phyloP scores from a whole-genome alignment of 1,140 invertebrate genomes.

The Phortica variegata region DNA sequence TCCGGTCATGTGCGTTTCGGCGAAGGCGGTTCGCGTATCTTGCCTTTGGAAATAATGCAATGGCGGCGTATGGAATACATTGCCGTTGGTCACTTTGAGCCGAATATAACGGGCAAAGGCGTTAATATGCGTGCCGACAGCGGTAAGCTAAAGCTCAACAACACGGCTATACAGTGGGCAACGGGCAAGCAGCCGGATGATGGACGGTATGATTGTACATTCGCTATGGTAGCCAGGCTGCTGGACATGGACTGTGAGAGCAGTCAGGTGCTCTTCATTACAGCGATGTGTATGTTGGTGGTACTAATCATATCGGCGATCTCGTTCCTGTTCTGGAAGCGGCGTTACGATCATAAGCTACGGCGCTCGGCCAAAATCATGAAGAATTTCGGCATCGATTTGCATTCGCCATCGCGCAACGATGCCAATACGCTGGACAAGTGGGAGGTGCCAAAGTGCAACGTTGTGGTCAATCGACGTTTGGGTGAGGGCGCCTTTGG shows the following conservation, averaged over 20 bases:
- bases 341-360: conserved; percentile 74
- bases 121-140: conserved; percentile 34
- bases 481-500: conserved; percentile 89
- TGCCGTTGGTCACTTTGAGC: conserved; percentile 67
- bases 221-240: conserved; percentile 65
- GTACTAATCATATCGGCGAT: conserved; percentile 72
- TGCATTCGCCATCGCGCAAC: conserved; percentile 59
- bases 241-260: conserved; percentile 71
- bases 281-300: conserved; percentile 21
- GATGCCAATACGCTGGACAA: conserved; percentile 68
- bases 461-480: conserved; percentile 86
- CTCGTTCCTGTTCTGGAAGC: conserved; percentile 71
- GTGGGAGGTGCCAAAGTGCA: conserved; percentile 82
- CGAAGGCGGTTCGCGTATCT: conserved; percentile 67
- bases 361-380: conserved; percentile 70
- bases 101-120: conserved; percentile 53
- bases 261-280: conserved; percentile 52
- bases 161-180: conserved; percentile 66
- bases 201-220: conserved; percentile 68
- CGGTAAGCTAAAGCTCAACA: conserved; percentile 61
- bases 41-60: conserved; percentile 72
- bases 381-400: conserved; percentile 69
- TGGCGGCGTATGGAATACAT: conserved; percentile 62
- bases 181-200: conserved; percentile 65
- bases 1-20: conserved; percentile 74